phyloP scores from a whole-genome alignment of 2,113 vertebrate species.

The Procavia capensis region DNA sequence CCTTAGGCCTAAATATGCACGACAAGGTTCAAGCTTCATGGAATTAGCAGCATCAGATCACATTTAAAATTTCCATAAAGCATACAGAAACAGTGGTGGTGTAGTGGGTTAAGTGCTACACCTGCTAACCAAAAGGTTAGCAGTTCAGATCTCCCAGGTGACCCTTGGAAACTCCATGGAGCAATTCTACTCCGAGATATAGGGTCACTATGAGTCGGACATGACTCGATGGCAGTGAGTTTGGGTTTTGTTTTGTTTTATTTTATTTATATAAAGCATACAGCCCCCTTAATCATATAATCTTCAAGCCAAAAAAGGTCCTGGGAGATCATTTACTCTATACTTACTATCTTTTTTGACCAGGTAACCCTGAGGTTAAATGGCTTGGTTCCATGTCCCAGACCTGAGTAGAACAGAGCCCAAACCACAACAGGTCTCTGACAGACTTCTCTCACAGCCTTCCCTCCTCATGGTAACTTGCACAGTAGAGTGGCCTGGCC shows the following conservation, averaged over 20 bases:
- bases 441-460: background rate
- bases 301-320: conserved; percentile 34
- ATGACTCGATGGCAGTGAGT: no score
- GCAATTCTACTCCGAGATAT: no score
- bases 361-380: background rate
- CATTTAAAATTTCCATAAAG: background rate
- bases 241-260: no score
- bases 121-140: no score
- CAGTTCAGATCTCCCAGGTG: no score
- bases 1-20: background rate
- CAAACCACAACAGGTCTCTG: background rate
- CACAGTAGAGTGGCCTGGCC: background rate
- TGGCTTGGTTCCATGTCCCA: background rate
- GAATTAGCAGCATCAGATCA: background rate
- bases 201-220: no score
- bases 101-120: no score
- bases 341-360: background rate
- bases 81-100: no score
- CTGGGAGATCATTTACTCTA: background rate
- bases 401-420: background rate
- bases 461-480: background rate
- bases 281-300: background rate
- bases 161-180: no score
- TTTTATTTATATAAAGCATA: no score
- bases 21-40: background rate